phyloP scores from a whole-genome alignment of 2,113 vertebrate species.

The Prunella fulvescens region DNA sequence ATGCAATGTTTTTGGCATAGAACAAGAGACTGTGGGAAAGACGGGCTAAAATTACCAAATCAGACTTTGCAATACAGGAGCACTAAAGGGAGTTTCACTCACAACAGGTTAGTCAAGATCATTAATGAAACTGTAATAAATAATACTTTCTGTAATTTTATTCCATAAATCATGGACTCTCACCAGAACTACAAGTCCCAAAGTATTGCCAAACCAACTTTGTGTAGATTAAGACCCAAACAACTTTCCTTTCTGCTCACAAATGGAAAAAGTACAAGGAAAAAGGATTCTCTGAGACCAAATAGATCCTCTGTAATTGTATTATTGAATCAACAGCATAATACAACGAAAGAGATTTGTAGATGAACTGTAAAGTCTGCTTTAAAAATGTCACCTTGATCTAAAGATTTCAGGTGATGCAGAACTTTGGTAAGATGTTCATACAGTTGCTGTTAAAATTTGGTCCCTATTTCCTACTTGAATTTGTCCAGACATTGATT shows the following conservation, averaged over 20 bases:
- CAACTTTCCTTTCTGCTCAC: neutral
- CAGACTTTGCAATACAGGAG: neutral
- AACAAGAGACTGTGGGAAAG: neutral
- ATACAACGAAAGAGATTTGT: neutral
- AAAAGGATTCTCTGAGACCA: neutral
- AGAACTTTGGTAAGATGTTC: neutral
- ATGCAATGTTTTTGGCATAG: neutral
- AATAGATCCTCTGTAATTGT: neutral
- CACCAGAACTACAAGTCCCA: neutral
- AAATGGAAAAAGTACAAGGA: neutral
- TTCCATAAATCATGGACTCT: neutral
- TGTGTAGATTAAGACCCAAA: neutral
- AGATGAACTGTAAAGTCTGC: neutral
- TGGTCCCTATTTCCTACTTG: neutral
- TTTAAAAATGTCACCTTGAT: neutral
- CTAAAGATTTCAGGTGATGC: neutral
- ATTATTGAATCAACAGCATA: neutral
- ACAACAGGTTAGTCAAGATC: neutral
- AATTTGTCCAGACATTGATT: neutral
- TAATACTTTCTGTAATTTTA: neutral
- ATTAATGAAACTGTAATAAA: neutral
- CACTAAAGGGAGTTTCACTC: neutral
- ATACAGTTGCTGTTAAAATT: neutral
- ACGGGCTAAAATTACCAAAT: neutral
- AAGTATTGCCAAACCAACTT: neutral